Conservation (phyloP, 1,140 invertebrate species). For the Pachypeltis micranthus region DNA sequence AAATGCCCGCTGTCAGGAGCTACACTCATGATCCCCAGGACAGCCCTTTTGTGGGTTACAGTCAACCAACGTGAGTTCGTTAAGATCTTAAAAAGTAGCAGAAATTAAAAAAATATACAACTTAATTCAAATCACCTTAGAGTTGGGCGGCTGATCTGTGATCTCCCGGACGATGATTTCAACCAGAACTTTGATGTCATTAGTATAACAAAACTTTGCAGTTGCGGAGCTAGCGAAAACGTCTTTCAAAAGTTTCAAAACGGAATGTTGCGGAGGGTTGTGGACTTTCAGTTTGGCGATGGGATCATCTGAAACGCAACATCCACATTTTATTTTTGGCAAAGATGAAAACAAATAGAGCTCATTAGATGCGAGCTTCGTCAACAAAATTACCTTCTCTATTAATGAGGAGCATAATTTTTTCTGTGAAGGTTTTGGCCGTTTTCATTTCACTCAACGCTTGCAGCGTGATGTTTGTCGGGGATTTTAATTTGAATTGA, state of each 20-base stretch:
- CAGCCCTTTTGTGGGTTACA: slow-evolving; percentile 10
- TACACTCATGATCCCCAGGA: slow-evolving; percentile 9
- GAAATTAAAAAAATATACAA: slow-evolving; percentile 18
- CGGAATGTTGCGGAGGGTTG: slow-evolving; percentile 67
- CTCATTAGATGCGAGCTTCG: too few relatives aligned
- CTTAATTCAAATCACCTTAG: too few relatives aligned
- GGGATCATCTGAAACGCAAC: slow-evolving; percentile 75
- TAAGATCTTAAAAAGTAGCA: not conserved
- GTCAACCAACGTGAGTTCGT: not conserved
- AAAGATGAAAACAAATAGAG: too few relatives aligned
- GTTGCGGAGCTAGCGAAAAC: slow-evolving; percentile 63
- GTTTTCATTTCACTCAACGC: slow-evolving; percentile 54
- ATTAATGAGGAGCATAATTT: slow-evolving; percentile 73
- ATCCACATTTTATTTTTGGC: too few relatives aligned
- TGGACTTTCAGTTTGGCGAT: slow-evolving; percentile 65
- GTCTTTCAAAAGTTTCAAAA: slow-evolving; percentile 77
- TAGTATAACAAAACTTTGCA: slow-evolving; percentile 79
- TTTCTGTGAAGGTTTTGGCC: slow-evolving; percentile 80
- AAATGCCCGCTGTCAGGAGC: too few relatives aligned
- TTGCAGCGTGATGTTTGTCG: slow-evolving; percentile 52
- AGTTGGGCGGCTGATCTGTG: slow-evolving; percentile 75
- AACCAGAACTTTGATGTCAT: slow-evolving; percentile 82
- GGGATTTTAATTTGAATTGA: slow-evolving; percentile 58
- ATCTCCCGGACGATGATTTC: slow-evolving; percentile 82
- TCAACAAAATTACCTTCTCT: slow-evolving; percentile 59